Conservation (phyloP, 2,888 invertebrate genomes). For the Shargacucullia verbasci region DNA sequence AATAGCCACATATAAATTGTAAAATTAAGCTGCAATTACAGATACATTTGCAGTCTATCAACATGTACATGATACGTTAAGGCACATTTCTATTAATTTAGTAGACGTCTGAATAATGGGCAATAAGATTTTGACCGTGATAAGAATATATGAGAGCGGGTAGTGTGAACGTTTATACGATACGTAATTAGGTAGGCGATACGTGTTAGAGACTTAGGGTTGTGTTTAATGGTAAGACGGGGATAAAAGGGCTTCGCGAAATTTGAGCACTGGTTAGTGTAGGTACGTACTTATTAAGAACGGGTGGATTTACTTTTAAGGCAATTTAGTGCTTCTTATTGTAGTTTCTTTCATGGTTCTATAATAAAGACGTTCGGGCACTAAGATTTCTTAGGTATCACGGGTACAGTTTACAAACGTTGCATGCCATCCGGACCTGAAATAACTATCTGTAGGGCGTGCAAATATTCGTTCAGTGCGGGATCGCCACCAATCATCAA, state of each 20-base stretch:
- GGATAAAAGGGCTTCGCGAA: slow-evolving; percentile 12
- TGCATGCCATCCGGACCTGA: too few relatives aligned
- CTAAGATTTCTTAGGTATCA: too few relatives aligned
- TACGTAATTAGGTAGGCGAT: slow-evolving; percentile 60
- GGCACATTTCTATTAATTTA: slow-evolving; percentile 37
- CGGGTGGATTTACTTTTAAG: not conserved
- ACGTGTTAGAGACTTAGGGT: slow-evolving; percentile 58
- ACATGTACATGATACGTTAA: slow-evolving; percentile 18
- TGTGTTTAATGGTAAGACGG: slow-evolving; percentile 36
- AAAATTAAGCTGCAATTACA: slow-evolving; percentile 11
- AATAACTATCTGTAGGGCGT: too few relatives aligned
- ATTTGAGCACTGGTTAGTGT: slow-evolving; percentile 4
- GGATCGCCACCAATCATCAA: too few relatives aligned
- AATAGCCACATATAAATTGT: slow-evolving; percentile 22
- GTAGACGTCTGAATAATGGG: slow-evolving; percentile 44
- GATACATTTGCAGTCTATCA: slow-evolving; percentile 20
- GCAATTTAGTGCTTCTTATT: not conserved
- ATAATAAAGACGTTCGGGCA: too few relatives aligned
- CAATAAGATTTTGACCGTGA: slow-evolving; percentile 58
- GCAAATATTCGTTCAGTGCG: too few relatives aligned
- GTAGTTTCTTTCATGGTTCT: too few relatives aligned
- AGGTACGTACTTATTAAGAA: too few relatives aligned
- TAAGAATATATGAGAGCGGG: slow-evolving; percentile 55
- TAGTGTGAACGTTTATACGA: slow-evolving; percentile 52
- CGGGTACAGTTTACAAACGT: too few relatives aligned